Evolutionary conservation across 2,113 vertebrate genomes (phyloP).

Genomic region (Isichthys henryi): DNA sequence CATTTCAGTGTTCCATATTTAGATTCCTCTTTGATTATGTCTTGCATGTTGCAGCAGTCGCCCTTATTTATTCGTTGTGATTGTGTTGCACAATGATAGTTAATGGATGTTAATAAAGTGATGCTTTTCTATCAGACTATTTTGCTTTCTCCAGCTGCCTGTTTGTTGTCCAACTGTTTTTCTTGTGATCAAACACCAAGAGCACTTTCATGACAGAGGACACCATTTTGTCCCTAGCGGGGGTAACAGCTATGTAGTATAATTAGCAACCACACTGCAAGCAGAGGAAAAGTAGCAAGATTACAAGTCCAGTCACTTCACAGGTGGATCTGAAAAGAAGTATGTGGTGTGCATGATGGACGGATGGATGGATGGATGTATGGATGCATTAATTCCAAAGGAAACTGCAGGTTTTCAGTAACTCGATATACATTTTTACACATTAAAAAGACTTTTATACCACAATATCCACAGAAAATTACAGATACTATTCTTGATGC

Average conservation of each 20-base stretch:
- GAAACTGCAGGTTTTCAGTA: not conserved
- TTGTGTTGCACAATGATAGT: conserved; percentile 9
- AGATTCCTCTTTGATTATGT: conserved; percentile 19
- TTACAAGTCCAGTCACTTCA: not conserved
- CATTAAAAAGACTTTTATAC: not conserved
- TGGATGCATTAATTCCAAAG: not conserved
- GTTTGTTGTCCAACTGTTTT: not conserved
- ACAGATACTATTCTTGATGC: not conserved
- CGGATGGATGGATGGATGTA: not conserved
- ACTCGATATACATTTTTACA: not conserved
- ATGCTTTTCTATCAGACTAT: not conserved
- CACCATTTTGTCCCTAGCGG: not conserved
- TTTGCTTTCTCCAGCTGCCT: not conserved
- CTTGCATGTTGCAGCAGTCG: conserved; percentile 46
- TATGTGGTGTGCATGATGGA: not conserved
- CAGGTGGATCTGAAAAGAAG: not conserved
- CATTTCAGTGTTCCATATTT: not conserved
- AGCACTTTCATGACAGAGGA: not conserved
- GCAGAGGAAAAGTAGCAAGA: not conserved
- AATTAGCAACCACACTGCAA: not conserved
- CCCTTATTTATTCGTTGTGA: conserved; percentile 56
- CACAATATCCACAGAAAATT: not conserved
- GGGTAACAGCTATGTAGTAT: not conserved
- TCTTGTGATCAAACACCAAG: not conserved
- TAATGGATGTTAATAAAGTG: conserved; percentile 9